Evolutionary conservation across 2,888 invertebrate genomes (phyloP).

Genomic region (Antheraea yamamai): DNA sequence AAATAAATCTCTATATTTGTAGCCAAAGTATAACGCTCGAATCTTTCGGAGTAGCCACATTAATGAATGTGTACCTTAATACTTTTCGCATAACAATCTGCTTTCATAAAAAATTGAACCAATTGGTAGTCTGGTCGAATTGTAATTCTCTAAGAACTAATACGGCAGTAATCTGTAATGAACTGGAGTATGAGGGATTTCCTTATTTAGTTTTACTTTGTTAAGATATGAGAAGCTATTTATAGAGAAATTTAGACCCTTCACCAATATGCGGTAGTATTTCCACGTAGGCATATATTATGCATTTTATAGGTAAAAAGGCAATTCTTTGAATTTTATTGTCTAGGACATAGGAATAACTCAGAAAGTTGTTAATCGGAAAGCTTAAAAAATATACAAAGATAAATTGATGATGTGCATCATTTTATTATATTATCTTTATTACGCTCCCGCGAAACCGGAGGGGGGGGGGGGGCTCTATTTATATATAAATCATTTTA

Average conservation of each 20-base stretch:
- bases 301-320: too few species aligned
- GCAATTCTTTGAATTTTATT: too few species aligned
- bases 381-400: neutral
- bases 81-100: too few species aligned
- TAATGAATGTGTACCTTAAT: neutral
- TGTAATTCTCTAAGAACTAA: neutral
- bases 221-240: neutral
- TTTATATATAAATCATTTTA: too few species aligned
- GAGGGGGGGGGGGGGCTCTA: too few species aligned
- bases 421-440: too few species aligned
- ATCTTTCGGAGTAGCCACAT: neutral
- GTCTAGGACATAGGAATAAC: too few species aligned
- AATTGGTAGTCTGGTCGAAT: neutral
- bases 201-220: neutral
- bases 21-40: neutral
- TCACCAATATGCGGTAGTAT: too few species aligned
- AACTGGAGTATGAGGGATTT: neutral
- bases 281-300: too few species aligned
- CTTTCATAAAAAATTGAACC: too few species aligned
- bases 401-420: neutral
- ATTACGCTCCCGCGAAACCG: too few species aligned
- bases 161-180: neutral
- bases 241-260: neutral
- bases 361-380: too few species aligned
- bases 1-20: neutral